Evolutionary conservation across 2,888 invertebrate species (phyloP).

Genomic region (Leptinotarsa rubiginosa): DNA sequence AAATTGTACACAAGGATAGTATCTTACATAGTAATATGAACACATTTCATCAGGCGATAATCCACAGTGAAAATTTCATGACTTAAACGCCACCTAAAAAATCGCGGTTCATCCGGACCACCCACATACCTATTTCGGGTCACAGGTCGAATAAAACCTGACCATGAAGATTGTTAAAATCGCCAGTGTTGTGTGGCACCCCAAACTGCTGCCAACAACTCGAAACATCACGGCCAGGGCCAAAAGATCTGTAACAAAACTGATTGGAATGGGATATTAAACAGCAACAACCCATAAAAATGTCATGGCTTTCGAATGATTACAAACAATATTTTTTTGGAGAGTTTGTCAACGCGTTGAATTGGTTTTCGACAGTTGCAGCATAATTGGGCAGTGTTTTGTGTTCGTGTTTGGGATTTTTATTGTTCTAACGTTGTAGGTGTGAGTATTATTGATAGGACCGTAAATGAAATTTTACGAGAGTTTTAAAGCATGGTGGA

Average conservation of each 20-base stretch:
- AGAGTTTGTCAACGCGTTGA: slow-evolving; percentile 16
- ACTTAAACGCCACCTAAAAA: background rate
- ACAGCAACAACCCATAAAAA: slow-evolving; percentile 3
- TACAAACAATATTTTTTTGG: slow-evolving; percentile 16
- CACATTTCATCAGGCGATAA: background rate
- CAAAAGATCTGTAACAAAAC: slow-evolving; percentile 21
- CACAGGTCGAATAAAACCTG: slow-evolving; percentile 26
- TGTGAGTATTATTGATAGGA: background rate
- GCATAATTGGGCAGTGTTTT: slow-evolving; percentile 1
- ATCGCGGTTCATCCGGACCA: slow-evolving; percentile 6
- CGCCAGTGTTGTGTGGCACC: slow-evolving; percentile 19
- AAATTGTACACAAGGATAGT: too few species aligned
- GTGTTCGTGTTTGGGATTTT: background rate
- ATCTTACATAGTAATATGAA: too few species aligned
- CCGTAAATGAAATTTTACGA: too few species aligned
- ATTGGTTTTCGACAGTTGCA: slow-evolving; percentile 11
- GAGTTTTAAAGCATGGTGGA: too few species aligned
- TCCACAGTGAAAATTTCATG: background rate
- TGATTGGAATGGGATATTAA: slow-evolving; percentile 21
- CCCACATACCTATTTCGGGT: slow-evolving; percentile 19
- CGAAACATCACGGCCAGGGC: slow-evolving; percentile 4
- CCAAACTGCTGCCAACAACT: slow-evolving; percentile 11
- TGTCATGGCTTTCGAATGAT: slow-evolving; percentile 9
- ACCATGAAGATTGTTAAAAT: slow-evolving; percentile 13
- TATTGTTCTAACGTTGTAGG: background rate